A percentile compares a stretch with the other conserved stretches of the same genome.
These are phyloP conservation scores for Sardina pilchardus DNA, from an alignment of 2,113 vertebrate genomes.

Conservation along the genomic window DNA sequence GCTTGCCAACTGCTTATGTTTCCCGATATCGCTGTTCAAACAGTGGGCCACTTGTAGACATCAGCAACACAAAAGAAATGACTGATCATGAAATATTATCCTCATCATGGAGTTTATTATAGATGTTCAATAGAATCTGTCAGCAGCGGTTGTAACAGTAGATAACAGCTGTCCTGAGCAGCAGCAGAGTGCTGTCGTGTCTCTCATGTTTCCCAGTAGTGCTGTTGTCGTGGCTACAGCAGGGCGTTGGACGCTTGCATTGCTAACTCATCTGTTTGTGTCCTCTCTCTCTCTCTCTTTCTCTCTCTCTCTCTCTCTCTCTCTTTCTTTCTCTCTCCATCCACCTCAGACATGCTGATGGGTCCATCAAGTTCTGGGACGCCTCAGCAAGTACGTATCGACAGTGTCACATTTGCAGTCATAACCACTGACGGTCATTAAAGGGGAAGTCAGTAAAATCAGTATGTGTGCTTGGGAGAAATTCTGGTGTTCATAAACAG, in stretches of 20 bases:
- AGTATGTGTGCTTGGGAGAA: not conserved
- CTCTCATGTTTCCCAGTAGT: not conserved
- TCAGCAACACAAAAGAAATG: not conserved
- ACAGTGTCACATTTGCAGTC: not conserved
- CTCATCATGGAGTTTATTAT: not conserved
- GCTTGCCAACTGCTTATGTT: not conserved
- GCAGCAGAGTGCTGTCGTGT: not conserved
- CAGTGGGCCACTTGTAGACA: not conserved
- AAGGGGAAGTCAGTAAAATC: not conserved
- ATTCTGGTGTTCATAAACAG: not conserved
- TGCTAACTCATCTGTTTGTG: not conserved
- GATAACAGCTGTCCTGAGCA: not conserved
- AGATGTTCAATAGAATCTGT: constrained; percentile 6
- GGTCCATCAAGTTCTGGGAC: constrained; percentile 97
- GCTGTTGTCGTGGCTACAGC: not conserved
- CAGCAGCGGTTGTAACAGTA: not conserved
- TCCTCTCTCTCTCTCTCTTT: constrained; percentile 43
- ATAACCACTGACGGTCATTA: not conserved
- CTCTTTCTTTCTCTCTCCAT: constrained; percentile 39
- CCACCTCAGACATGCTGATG: constrained; percentile 88
- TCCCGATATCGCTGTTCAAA: not conserved
- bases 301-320: constrained; percentile 48
- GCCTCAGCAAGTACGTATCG: constrained; percentile 90
- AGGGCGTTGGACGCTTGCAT: not conserved
- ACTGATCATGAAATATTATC: not conserved